A percentile compares a stretch with the other conserved stretches of the same genome.
Conservation (phyloP, 92 coral and sea anemone genomes). For the Phenganax subtilis region DNA sequence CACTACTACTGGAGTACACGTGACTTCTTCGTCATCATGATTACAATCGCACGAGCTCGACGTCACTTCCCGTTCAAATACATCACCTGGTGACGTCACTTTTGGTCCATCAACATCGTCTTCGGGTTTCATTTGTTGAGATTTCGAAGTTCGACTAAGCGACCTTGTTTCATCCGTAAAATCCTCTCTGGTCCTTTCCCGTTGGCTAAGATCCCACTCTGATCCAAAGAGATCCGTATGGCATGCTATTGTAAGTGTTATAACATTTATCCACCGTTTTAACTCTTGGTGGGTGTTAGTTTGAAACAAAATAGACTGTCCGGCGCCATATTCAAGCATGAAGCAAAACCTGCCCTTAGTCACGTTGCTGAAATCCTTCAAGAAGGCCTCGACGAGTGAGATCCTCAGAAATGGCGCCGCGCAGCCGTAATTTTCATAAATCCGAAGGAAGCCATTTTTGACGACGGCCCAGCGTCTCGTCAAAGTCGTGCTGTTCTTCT, state of each 20-base stretch:
- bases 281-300: constrained; percentile 76
- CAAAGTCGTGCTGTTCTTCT: constrained; percentile 25
- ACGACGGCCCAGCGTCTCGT: constrained; percentile 42
- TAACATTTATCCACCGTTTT: constrained; percentile 87
- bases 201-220: constrained; percentile 50
- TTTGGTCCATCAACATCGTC: constrained; percentile 26
- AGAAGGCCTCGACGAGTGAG: constrained; percentile 32
- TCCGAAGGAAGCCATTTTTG: constrained; percentile 59
- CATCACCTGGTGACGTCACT: constrained; percentile 8
- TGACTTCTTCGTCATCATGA: constrained; percentile 10
- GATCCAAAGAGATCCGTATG: constrained; percentile 56
- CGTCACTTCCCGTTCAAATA: constrained; percentile 12
- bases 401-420: constrained; percentile 41
- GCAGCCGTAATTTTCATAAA: constrained; percentile 61
- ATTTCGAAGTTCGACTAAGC: not conserved
- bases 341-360: constrained; percentile 43
- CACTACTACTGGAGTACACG: constrained; percentile 27
- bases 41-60: not conserved
- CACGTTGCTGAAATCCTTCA: constrained; percentile 31
- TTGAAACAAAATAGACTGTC: constrained; percentile 57
- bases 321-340: constrained; percentile 61
- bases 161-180: not conserved
- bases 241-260: constrained; percentile 49
- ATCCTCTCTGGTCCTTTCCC: constrained; percentile 34
- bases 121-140: not conserved